Conservation (phyloP, 2,113 vertebrate genomes). For the Alethe diademata region DNA sequence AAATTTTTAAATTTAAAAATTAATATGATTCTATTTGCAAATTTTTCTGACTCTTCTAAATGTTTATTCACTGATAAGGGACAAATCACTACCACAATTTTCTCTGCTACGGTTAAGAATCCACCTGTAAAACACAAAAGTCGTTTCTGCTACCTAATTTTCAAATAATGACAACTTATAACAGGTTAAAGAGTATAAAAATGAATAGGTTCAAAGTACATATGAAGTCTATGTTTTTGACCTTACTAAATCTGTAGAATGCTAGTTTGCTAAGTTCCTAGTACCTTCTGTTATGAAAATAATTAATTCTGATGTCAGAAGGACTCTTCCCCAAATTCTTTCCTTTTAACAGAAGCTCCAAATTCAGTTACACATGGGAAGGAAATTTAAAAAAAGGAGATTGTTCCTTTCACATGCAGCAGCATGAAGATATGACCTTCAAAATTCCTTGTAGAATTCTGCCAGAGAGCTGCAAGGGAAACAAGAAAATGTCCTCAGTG, state of each 20-base stretch:
- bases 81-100: not conserved
- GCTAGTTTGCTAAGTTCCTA: not conserved
- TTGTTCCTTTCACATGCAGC: not conserved
- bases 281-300: not conserved
- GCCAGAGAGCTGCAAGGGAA: not conserved
- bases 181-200: not conserved
- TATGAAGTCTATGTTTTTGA: not conserved
- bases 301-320: conserved; percentile 16
- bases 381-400: too few species aligned
- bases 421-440: not conserved
- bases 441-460: not conserved
- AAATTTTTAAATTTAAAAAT: not conserved
- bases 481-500: not conserved
- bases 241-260: not conserved
- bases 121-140: not conserved
- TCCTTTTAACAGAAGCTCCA: not conserved
- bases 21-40: not conserved
- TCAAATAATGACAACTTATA: not conserved
- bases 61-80: not conserved
- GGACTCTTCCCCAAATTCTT: not conserved
- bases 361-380: not conserved
- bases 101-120: not conserved
- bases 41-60: not conserved
- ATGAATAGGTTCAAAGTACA: not conserved
- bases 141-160: not conserved